Evolutionary conservation across 2,113 vertebrate genomes (phyloP), one percentile per base, ranked within the genome.

Genomic region (Cheirogaleus medius): DNA sequence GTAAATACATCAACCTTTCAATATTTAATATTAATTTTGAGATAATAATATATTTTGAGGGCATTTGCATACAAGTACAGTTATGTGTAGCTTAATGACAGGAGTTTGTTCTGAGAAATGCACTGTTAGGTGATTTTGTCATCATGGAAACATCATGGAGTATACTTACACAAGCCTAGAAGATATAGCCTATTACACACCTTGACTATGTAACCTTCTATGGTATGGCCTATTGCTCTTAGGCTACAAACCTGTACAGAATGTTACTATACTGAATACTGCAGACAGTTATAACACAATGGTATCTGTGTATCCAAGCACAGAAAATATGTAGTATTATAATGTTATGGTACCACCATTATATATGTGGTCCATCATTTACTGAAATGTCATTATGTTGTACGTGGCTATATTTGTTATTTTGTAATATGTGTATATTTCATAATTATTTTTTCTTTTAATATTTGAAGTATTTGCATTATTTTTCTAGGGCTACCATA

Each of bases 31-130:
- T 4, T 0, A 96, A 32, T 71, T 0, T 0, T 2, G 49, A 47
- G 8, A 9, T 56, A 94, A 86, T 93, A 82, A 74, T 9, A 25
- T 77, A 76, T 63, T 6, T 76, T n/a, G 18, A 89, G 83, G 10
- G 34, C 52, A 52, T 99, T 98, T 99, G 98, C 96, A 44, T 73
- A 23, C 4, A 23, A 15, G 3, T 68, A 27, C 42, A 47, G 69
- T 42, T 25, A 11, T 10, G 4, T 60, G 25, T 27, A 60, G 58
- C 58, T 60, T 60, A 60, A 66, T 32, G 63, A 34, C 63, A 66
- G 63, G 32, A 34, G 32, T 32, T 32, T 34, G 6, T 34, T 66
- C 63, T 66, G 63, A 66, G 63, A 66, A 34, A 74, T 27, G 1
- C 44, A 47, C 39, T 42, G 7, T 74, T 29, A 47, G 25, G 27